These are phyloP conservation scores for Petrocephalus microphthalmus DNA, from an alignment of 2,113 vertebrate genomes.

Conservation along the genomic window DNA sequence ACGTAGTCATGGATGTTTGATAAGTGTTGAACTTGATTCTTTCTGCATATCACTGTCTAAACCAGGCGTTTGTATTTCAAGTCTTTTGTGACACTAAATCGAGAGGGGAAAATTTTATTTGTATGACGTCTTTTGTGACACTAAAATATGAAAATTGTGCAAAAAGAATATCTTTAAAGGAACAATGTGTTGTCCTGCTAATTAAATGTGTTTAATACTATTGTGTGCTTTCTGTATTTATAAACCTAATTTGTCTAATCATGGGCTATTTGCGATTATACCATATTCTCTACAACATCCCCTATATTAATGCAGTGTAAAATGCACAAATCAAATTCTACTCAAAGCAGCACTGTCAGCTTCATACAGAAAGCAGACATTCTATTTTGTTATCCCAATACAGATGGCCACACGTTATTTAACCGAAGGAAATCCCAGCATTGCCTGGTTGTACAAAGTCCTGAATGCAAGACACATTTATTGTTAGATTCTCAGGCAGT, in stretches of 20 bases:
- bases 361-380: background rate
- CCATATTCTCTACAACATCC: no score
- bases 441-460: background rate
- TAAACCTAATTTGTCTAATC: background rate
- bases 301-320: background rate
- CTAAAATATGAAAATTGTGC: slow-evolving; percentile 18
- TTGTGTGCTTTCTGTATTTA: background rate
- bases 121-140: slow-evolving; percentile 18
- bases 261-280: background rate
- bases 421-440: background rate
- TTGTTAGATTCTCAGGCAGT: background rate
- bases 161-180: slow-evolving; percentile 23
- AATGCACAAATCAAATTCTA: background rate
- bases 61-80: slow-evolving; percentile 34
- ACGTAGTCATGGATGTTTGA: background rate
- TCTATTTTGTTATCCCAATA: background rate
- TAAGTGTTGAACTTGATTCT: background rate
- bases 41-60: slow-evolving; percentile 34
- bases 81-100: slow-evolving; percentile 34
- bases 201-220: slow-evolving; percentile 42
- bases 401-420: background rate
- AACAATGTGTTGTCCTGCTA: slow-evolving; percentile 26
- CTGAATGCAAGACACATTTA: background rate
- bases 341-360: background rate
- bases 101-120: background rate